Evolutionary conservation across 1,140 invertebrate species (phyloP).

Genomic region (Drosophila neocordata): DNA sequence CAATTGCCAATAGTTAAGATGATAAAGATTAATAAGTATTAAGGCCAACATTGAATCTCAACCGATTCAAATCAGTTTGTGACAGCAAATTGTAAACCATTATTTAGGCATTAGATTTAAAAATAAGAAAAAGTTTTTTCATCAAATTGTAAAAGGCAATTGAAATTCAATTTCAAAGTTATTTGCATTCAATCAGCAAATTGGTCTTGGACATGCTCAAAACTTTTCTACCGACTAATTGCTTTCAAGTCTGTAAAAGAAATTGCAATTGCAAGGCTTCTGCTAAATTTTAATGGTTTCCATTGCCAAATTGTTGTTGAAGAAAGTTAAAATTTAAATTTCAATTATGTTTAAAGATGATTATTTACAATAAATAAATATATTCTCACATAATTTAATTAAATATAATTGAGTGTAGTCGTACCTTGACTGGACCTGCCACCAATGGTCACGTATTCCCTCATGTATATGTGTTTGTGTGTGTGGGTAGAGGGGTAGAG

Average conservation of each 20-base stretch:
- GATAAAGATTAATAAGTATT: too few relatives aligned
- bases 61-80: too few relatives aligned
- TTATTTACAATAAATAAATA: not conserved
- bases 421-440: not conserved
- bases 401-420: not conserved
- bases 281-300: not conserved
- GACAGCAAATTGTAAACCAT: too few relatives aligned
- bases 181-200: not conserved
- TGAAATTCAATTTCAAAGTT: constrained; percentile 11
- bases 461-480: not conserved
- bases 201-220: not conserved
- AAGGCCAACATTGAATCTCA: too few relatives aligned
- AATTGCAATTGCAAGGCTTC: not conserved
- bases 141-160: not conserved
- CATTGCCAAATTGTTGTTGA: not conserved
- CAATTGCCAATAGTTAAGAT: too few relatives aligned
- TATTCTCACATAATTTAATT: constrained; percentile 7
- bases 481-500: constrained; percentile 12
- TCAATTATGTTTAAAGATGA: not conserved
- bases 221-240: constrained; percentile 7
- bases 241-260: not conserved
- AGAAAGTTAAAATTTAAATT: not conserved
- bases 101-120: too few relatives aligned
- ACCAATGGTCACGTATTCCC: not conserved
- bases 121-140: not conserved